A percentile compares a stretch with the other conserved stretches of the same genome.
Evolutionary conservation across 2,113 vertebrate species (phyloP).

Genomic region (Strix uralensis): DNA sequence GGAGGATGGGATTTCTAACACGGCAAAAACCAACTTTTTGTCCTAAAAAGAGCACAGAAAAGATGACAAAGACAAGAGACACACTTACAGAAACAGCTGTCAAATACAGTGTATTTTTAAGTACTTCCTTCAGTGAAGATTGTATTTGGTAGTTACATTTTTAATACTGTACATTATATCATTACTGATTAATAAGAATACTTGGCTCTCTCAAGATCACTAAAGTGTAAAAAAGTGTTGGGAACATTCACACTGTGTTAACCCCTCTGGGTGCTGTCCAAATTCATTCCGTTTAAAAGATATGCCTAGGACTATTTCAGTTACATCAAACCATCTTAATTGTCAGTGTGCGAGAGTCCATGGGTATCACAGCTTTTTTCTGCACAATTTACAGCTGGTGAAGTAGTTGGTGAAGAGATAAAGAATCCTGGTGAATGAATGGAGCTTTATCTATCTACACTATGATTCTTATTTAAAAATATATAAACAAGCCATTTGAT

Average conservation of each 20-base stretch:
- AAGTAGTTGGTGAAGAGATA: not conserved
- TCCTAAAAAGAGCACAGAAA: not conserved
- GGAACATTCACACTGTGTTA: not conserved
- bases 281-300: not conserved
- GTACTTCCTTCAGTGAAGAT: not conserved
- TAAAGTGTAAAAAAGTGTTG: not conserved
- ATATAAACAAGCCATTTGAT: not conserved
- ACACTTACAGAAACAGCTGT: not conserved
- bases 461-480: not conserved
- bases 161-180: not conserved
- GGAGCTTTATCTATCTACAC: not conserved
- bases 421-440: not conserved
- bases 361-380: not conserved
- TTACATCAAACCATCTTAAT: not conserved
- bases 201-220: not conserved
- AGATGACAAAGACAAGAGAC: not conserved
- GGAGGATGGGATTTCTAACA: not conserved
- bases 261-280: not conserved
- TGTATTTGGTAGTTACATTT: not conserved
- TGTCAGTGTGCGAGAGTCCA: not conserved
- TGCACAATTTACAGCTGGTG: not conserved
- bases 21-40: not conserved
- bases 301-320: not conserved
- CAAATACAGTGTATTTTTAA: not conserved
- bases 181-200: not conserved